Percentiles rank a stretch among this genome's conserved stretches.
Conservation (phyloP, 2,113 vertebrate species). For the Peromyscus maniculatus region DNA sequence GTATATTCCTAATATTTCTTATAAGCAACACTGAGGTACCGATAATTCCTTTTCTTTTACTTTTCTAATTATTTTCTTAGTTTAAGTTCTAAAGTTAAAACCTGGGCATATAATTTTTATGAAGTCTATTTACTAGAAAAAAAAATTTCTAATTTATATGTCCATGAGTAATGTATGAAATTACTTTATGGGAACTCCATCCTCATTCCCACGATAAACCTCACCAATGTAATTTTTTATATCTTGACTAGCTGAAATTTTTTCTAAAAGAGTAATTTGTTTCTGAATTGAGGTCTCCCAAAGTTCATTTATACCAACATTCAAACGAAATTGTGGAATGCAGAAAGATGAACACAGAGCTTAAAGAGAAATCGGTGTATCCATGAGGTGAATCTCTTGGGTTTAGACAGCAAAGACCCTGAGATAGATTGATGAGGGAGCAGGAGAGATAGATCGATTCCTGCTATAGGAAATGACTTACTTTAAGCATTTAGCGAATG, state of each 20-base stretch:
- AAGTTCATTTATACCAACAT: constrained; percentile 22
- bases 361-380: constrained; percentile 9
- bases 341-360: background rate
- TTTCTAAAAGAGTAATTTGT: background rate
- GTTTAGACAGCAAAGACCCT: background rate
- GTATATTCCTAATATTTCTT: constrained; percentile 22
- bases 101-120: background rate
- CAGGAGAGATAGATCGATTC: no score
- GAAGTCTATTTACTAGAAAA: constrained; percentile 24
- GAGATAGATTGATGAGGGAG: background rate
- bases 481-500: background rate
- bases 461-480: background rate
- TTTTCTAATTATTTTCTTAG: constrained; percentile 29
- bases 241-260: constrained; percentile 4
- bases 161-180: constrained; percentile 5
- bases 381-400: background rate
- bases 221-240: constrained; percentile 35
- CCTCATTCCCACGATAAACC: background rate
- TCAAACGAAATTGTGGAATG: constrained; percentile 35
- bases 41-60: constrained; percentile 18
- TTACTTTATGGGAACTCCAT: background rate
- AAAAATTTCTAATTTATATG: background rate
- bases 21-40: background rate
- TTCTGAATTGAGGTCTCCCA: constrained; percentile 55
- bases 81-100: constrained; percentile 49